These are phyloP conservation scores for Limonius californicus DNA, from an alignment of 1,140 invertebrate species.

Conservation along the genomic window DNA sequence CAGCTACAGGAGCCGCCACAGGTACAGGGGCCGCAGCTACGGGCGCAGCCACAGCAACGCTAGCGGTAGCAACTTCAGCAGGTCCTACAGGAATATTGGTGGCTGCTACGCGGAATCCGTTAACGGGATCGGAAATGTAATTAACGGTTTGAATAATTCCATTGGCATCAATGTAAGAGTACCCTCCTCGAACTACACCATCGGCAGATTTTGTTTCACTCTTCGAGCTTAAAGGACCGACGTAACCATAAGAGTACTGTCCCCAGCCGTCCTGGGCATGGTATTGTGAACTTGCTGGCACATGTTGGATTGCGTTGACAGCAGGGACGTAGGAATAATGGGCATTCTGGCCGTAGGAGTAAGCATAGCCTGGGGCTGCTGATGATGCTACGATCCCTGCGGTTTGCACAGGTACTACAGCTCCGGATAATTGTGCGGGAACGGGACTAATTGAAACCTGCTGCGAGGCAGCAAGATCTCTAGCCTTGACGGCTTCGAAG, in stretches of 20 bases:
- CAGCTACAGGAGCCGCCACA: no score
- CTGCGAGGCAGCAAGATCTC: constrained; percentile 20
- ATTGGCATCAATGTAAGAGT: constrained; percentile 67
- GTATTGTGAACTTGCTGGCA: constrained; percentile 42
- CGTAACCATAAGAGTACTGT: constrained; percentile 63
- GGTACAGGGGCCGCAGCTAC: background rate
- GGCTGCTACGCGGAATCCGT: constrained; percentile 62
- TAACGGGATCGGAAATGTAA: constrained; percentile 61
- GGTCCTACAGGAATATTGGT: constrained; percentile 58
- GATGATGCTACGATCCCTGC: constrained; percentile 7
- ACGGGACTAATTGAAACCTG: constrained; percentile 30
- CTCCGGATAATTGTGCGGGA: background rate
- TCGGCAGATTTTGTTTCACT: constrained; percentile 60
- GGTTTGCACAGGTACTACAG: background rate
- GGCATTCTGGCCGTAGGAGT: no score
- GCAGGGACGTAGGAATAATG: constrained; percentile 23
- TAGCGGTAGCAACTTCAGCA: background rate
- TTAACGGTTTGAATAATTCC: constrained; percentile 62
- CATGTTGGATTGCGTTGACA: constrained; percentile 19
- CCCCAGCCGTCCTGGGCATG: constrained; percentile 60
- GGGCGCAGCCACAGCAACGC: background rate
- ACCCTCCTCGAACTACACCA: constrained; percentile 63
- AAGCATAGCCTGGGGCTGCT: background rate
- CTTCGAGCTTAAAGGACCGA: constrained; percentile 62
- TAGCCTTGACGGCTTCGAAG: constrained; percentile 31